Conservation (phyloP, 2,113 vertebrate genomes). For the Boulengeromyrus knoepffleri region DNA sequence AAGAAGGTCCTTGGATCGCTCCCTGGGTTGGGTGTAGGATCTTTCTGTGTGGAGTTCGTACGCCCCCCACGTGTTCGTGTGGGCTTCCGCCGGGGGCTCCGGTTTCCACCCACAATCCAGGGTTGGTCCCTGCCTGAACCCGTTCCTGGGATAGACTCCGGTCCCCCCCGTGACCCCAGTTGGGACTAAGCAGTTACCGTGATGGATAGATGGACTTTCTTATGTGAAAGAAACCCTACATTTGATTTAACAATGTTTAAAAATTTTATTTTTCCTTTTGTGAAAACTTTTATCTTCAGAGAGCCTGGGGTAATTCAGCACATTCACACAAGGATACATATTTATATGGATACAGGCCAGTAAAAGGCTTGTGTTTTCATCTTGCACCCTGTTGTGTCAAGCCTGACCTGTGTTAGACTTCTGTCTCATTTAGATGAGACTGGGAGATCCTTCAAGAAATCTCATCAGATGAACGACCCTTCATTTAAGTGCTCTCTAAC, state of each 20-base stretch:
- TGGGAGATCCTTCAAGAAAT: conserved; percentile 14
- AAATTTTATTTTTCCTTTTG: background rate
- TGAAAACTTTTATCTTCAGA: background rate
- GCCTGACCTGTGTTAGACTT: conserved; percentile 7
- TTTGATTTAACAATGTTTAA: too few species aligned
- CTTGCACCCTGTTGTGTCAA: background rate
- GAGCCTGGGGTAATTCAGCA: background rate
- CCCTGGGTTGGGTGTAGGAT: too few species aligned
- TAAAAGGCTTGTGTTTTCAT: background rate
- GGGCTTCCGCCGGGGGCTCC: too few species aligned
- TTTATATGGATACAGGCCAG: background rate
- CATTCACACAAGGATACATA: background rate
- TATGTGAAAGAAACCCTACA: background rate
- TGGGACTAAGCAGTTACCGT: too few species aligned
- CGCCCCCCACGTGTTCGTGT: too few species aligned
- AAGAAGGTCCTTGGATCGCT: too few species aligned
- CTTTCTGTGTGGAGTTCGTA: too few species aligned
- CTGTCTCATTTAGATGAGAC: conserved; percentile 13
- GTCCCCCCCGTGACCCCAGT: too few species aligned
- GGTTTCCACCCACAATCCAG: too few species aligned
- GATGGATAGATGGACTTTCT: background rate
- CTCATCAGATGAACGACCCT: conserved; percentile 14
- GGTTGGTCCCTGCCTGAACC: too few species aligned
- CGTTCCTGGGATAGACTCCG: too few species aligned
- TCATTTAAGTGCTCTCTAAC: conserved; percentile 8